A percentile compares a stretch with the other conserved stretches of the same genome.
phyloP scores from a whole-genome alignment of 2,888 invertebrate genomes.

The Troglohyphantes excavatus region DNA sequence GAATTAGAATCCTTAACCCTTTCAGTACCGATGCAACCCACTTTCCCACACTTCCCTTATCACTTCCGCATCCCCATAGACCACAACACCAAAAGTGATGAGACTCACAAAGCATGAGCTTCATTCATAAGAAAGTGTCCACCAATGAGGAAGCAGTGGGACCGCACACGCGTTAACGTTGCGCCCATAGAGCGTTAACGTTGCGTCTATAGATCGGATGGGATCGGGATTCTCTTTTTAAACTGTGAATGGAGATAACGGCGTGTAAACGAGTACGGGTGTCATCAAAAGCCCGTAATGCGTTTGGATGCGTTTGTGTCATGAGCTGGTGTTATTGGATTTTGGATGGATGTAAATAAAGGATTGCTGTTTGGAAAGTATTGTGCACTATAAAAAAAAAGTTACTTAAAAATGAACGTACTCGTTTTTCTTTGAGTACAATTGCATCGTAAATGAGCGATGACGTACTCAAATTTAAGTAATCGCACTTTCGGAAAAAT shows the following conservation, averaged over 20 bases:
- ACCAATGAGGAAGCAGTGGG: not conserved
- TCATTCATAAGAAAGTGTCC: not conserved
- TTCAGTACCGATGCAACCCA: not conserved
- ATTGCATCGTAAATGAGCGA: too few species aligned
- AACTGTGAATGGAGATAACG: not conserved
- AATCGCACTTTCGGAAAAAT: too few species aligned
- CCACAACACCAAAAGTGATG: not conserved
- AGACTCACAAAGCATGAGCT: not conserved
- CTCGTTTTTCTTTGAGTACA: too few species aligned
- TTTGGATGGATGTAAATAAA: not conserved
- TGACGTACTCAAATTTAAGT: too few species aligned
- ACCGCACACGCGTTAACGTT: not conserved
- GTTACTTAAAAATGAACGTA: too few species aligned
- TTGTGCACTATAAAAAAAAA: too few species aligned
- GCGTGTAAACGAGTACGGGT: not conserved
- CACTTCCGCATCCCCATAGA: slow-evolving; percentile 9
- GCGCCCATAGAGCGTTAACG: not conserved
- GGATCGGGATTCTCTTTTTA: too few species aligned
- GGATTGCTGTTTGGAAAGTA: too few species aligned
- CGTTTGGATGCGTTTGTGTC: not conserved
- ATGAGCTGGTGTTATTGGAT: not conserved
- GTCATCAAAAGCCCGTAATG: not conserved
- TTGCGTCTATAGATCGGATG: not conserved
- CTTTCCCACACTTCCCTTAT: not conserved
- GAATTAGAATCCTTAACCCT: not conserved